Base-by-base conservation (phyloP, 2,797 vertebrate genomes). In the Micropoecilia bifurca region DNA sequence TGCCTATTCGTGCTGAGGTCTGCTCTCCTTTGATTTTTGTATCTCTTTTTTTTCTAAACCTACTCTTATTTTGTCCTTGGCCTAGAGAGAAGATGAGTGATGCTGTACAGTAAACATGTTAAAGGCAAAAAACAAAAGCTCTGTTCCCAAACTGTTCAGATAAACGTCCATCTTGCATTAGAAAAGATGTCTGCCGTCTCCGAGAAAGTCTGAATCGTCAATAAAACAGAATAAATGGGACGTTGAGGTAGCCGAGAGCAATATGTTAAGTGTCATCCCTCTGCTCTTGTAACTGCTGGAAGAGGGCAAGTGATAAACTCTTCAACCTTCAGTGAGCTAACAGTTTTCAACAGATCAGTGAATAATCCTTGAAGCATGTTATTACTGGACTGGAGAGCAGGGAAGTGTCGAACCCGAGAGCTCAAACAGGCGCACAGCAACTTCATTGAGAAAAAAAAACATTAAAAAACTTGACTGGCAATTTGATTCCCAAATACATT, bases 331-430 rank as follows among this genome's bases (percentile, higher is more conserved):
- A 73, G 47, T 50, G 30, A 73, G 28, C 47, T 73, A 73, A 73
- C 46, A 50, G 72, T 50, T 73, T 73, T 73, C 30, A 73, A 73
- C 72, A 73, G 46, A 73, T 73, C 41, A 68, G 57, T 66, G 63
- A 77, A 48, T 68, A 66, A 69, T 45, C 46, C 39, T 39, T 39
- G 25, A 68, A 71, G 63, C 46, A 36, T 50, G 48, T 71, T 43
- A 71, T 71, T 39, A 71, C 66, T n/a, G 39, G 30, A 47, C 61
- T 47, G 61, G 22, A 47, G 46, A 76, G 75, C 30, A 66, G 13
- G 39, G 30, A 77, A 50, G 47, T 36, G 30, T 9, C 4, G 18
- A 53, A 50, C 72, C 47, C 53, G 47, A 50, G 33, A 36, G 47
- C 72, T 73, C 72, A 25, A 20, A 53, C 47, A 53, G 18, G 30